phyloP scores from a whole-genome alignment of 2,888 invertebrate species.

The Leucophenga montana region DNA sequence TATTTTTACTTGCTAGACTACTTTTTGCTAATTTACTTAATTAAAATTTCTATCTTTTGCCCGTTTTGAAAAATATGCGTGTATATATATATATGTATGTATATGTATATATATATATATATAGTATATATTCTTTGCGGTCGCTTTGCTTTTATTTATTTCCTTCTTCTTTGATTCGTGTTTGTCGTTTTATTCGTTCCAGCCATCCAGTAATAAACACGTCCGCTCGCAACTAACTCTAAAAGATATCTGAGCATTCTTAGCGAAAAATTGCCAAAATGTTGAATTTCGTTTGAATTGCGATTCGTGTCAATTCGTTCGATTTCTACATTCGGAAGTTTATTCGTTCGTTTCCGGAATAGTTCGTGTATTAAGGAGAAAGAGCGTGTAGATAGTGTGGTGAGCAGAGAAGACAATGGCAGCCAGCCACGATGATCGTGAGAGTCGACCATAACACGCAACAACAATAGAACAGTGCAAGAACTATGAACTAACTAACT shows the following conservation, averaged over 20 bases:
- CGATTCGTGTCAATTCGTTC: constrained; percentile 7
- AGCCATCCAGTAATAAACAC: constrained; percentile 72
- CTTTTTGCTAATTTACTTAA: constrained; percentile 53
- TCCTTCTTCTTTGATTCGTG: constrained; percentile 42
- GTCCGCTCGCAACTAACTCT: constrained; percentile 71
- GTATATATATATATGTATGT: constrained; percentile 56
- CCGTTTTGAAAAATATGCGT: constrained; percentile 55
- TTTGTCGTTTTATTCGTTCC: constrained; percentile 56
- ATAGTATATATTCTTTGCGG: constrained; percentile 32
- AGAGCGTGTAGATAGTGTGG: constrained; percentile 22
- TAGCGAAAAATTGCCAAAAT: constrained; percentile 57
- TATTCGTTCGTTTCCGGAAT: constrained; percentile 11
- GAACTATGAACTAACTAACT: too few species aligned
- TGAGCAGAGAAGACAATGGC: constrained; percentile 26
- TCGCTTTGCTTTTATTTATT: constrained; percentile 38
- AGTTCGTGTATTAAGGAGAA: constrained; percentile 45
- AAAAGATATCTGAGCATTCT: constrained; percentile 68
- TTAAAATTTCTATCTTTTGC: constrained; percentile 13
- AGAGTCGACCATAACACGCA: too few species aligned
- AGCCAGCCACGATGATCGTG: too few species aligned
- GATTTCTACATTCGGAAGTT: constrained; percentile 14
- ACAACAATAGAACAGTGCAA: too few species aligned
- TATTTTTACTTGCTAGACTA: constrained; percentile 49
- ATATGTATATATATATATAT: constrained; percentile 38
- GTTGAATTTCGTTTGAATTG: constrained; percentile 34